Base-by-base conservation (phyloP, 2,888 invertebrate genomes). In the Pristionchus japonicus region DNA sequence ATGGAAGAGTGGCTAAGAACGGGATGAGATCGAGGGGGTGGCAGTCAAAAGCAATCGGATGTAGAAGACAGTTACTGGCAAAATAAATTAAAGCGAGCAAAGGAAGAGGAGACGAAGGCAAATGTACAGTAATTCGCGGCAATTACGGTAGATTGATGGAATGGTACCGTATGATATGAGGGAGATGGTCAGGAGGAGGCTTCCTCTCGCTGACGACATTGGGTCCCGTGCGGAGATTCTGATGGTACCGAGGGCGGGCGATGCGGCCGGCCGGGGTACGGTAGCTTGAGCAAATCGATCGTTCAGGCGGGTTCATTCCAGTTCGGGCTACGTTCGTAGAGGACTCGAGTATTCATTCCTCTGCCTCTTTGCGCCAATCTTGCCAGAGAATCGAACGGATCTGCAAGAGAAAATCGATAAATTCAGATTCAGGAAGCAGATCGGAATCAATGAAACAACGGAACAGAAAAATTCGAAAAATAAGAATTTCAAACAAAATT, bases 271-370 rank as follows among this genome's bases (percentile, higher is more conserved):
- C 77, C 77, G 40, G 40, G n/a, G 77, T 77, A 77, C 77, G 77
- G 77, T 47, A 77, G 77, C 77, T 77, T 77, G 77, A 77, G 77
- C 77, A 77, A 70, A 70, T 77, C 43, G 77, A 77, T 77, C 43
- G 77, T 43, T 43, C 43, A 77, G 43, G 77, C 34, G 3, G 34
- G 77, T 77, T 43, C 31, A 31, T 13, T 77, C 47, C 43, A 27
- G 23, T n/a, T 23, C n/a, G 37, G 77, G 77, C 77, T 77, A 77
- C 43, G 77, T 77, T 77, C 77, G 77, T 77, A 77, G 77, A n/a
- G 77, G 77, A n/a, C 47, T 47, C n/a, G 77, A 77, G 83, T 83
- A 83, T 34, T 83, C 52, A 52, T 49, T 31, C 52, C 83, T 49
- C 57, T 34, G 31, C 31, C 57, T 49, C 17, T 52, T 83, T 0